Conservation (phyloP, 2,888 invertebrate species). For the Coenonympha arcania region DNA sequence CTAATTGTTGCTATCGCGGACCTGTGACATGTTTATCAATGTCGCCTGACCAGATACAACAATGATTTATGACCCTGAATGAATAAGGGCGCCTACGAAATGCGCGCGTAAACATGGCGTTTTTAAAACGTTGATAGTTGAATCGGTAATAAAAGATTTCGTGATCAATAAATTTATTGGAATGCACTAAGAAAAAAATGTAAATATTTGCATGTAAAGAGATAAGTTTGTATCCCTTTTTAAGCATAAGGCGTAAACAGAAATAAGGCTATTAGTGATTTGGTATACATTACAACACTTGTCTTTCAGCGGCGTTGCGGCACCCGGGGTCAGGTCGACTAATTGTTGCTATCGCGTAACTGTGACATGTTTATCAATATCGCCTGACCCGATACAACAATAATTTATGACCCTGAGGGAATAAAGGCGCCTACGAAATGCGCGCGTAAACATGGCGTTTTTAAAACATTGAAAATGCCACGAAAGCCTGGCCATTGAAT, state of each 20-base stretch:
- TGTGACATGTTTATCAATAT: constrained; percentile 29
- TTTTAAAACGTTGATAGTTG: not conserved
- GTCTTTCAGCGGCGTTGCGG: constrained; percentile 24
- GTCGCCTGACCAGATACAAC: constrained; percentile 26
- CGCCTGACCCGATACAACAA: constrained; percentile 27
- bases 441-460: not conserved
- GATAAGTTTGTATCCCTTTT: too few species aligned
- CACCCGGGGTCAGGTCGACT: constrained; percentile 28
- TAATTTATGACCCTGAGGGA: constrained; percentile 29
- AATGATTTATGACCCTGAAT: constrained; percentile 29
- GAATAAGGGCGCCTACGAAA: constrained; percentile 16
- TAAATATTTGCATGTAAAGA: too few species aligned
- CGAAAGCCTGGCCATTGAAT: not conserved
- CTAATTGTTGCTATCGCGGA: constrained; percentile 32
- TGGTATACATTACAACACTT: constrained; percentile 31
- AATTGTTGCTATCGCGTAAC: constrained; percentile 32
- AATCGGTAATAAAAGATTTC: too few species aligned
- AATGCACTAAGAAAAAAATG: not conserved
- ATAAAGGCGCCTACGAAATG: constrained; percentile 13
- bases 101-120: not conserved
- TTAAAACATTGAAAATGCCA: not conserved
- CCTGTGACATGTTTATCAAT: constrained; percentile 29
- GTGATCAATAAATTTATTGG: not conserved
- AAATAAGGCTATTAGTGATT: too few species aligned
- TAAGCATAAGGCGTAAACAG: too few species aligned